Evolutionary conservation across 2,113 vertebrate genomes (phyloP).

Genomic region (Cavia porcellus): DNA sequence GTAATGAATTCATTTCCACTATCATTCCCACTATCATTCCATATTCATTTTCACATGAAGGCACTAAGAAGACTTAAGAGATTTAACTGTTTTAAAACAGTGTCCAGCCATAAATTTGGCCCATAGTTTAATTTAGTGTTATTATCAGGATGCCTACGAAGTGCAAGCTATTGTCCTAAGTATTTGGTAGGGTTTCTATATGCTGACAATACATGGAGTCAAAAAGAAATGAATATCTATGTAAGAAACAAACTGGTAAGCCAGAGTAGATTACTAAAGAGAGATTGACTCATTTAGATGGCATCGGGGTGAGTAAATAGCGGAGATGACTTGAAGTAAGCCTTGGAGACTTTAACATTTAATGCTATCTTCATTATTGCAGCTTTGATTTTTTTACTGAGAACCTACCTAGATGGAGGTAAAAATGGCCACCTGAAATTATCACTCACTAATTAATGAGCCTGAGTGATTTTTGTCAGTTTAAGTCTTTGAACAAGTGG

Average conservation of each 20-base stretch:
- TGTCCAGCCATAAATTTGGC: background rate
- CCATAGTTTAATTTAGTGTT: constrained; percentile 21
- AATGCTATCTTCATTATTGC: background rate
- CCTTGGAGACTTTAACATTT: background rate
- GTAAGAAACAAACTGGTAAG: background rate
- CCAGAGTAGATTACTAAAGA: background rate
- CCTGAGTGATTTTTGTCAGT: background rate
- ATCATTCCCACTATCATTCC: too few species aligned
- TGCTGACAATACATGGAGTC: background rate
- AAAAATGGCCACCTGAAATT: background rate
- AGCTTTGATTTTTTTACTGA: background rate
- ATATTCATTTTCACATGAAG: background rate
- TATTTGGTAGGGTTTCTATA: background rate
- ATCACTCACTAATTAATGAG: background rate
- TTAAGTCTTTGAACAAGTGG: constrained; percentile 12
- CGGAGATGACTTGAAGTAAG: background rate
- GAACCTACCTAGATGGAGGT: background rate
- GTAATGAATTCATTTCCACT: constrained; percentile 31
- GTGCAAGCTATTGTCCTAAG: background rate
- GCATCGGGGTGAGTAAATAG: background rate
- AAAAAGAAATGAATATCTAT: background rate
- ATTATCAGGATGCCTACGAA: background rate
- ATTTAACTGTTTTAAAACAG: constrained; percentile 7
- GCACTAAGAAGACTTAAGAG: constrained; percentile 10
- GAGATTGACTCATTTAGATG: background rate